Percentiles rank a stretch among this genome's conserved stretches.
phyloP scores from a whole-genome alignment of 2,888 invertebrate genomes.

The Eurytoma adleriae region DNA sequence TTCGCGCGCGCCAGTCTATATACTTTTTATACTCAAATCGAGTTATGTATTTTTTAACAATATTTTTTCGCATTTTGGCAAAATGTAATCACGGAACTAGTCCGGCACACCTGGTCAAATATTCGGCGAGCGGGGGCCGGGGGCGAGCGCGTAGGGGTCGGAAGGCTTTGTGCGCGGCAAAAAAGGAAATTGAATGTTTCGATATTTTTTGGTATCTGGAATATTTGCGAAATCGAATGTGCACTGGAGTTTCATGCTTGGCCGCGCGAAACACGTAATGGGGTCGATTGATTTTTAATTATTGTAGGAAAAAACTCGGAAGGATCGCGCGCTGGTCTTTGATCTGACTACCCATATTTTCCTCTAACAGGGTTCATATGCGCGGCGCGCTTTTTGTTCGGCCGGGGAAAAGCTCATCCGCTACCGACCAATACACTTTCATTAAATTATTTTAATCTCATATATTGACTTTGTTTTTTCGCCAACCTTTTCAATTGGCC shows the following conservation, averaged over 20 bases:
- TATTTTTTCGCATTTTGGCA: slow-evolving; percentile 45
- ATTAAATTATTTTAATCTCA: slow-evolving; percentile 48
- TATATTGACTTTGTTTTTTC: slow-evolving; percentile 30
- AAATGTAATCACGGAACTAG: slow-evolving; percentile 51
- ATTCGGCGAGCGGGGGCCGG: neutral
- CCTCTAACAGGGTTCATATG: slow-evolving; percentile 29
- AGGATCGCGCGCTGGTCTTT: slow-evolving; percentile 48
- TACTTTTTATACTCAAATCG: slow-evolving; percentile 51
- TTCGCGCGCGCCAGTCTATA: neutral
- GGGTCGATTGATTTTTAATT: slow-evolving; percentile 63
- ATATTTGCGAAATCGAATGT: slow-evolving; percentile 56
- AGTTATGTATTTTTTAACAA: slow-evolving; percentile 50
- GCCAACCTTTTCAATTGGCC: slow-evolving; percentile 8
- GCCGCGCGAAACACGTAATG: slow-evolving; percentile 49
- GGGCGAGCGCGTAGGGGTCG: neutral
- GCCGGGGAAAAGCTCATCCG: slow-evolving; percentile 3
- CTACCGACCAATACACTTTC: slow-evolving; percentile 10
- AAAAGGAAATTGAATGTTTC: slow-evolving; percentile 54
- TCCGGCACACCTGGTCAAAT: slow-evolving; percentile 55
- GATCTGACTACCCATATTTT: slow-evolving; percentile 50
- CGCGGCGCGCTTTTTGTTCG: slow-evolving; percentile 28
- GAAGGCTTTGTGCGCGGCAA: slow-evolving; percentile 30
- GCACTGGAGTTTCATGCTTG: slow-evolving; percentile 59
- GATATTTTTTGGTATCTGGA: slow-evolving; percentile 52
- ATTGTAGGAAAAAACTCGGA: slow-evolving; percentile 56